phyloP scores from a whole-genome alignment of 2,797 vertebrate genomes.

The Coranthus polyacanthus region DNA sequence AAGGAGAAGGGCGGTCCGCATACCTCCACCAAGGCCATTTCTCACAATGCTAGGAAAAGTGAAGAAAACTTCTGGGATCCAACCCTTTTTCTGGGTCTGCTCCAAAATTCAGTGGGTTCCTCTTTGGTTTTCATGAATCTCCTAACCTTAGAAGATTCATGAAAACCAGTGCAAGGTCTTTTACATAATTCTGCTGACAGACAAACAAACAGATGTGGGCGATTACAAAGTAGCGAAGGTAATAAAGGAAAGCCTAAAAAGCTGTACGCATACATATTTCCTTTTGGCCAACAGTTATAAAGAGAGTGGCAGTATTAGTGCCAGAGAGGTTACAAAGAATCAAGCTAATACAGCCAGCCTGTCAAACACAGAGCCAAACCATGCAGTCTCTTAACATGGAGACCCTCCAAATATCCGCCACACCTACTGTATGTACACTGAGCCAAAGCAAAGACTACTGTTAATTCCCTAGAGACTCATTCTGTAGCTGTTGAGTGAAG shows the following conservation, averaged over 20 bases:
- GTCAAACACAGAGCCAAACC: conserved; percentile 36
- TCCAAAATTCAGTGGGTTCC: no score
- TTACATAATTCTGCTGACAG: no score
- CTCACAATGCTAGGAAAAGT: no score
- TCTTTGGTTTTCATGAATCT: no score
- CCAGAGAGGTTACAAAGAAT: conserved; percentile 23
- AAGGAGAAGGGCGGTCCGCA: no score
- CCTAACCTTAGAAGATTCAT: no score
- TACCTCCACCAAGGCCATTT: no score
- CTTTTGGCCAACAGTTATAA: conserved; percentile 4
- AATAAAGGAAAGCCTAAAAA: conserved; percentile 5
- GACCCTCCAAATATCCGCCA: conserved; percentile 25
- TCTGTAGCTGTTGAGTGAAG: conserved; percentile 1
- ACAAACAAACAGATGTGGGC: no score
- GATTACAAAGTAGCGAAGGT: neutral
- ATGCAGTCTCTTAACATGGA: conserved; percentile 36
- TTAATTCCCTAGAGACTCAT: neutral
- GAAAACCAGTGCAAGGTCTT: no score
- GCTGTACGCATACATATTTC: conserved; percentile 16
- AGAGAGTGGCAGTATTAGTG: conserved; percentile 2
- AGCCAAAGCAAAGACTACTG: conserved; percentile 15
- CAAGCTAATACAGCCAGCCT: conserved; percentile 25
- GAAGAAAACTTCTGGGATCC: no score
- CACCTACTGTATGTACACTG: conserved; percentile 10
- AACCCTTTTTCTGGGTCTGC: no score